Base-by-base conservation (phyloP, 2,797 vertebrate species). In the Kryptopterus vitreolus region DNA sequence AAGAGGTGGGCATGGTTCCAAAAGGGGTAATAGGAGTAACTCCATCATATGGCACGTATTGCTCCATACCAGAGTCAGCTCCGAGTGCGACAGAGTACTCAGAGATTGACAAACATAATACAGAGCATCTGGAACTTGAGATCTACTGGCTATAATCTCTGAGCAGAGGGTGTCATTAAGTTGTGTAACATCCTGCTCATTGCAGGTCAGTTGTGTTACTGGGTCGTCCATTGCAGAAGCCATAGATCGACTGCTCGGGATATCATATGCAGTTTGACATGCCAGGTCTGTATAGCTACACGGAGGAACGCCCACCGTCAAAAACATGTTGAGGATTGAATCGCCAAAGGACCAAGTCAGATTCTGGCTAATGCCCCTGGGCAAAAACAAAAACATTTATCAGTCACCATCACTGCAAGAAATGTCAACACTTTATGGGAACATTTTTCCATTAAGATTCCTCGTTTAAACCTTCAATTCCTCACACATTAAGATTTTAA, bases 281-380 rank as follows among this genome's bases (percentile, higher is more conserved):
- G 88, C 81, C 0, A 87, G 38, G 13, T 87, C 87, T 4, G 89
- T 84, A 76, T 90, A 85, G 33, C 83, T 85, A 83, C 91, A 93
- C 12, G 29, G 10, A 18, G 87, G 24, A 43, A 80, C 53, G 15
- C 87, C 87, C 48, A 87, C 83, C 59, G 85, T 58, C 76, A 93
- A 84, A 82, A 93, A 86, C 86, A 94, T 88, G 87, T 94, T 89
- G 29, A 92, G 75, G 71, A 94, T 59, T 13, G 92, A 83, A 63
- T 79, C 61, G 29, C 90, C 77, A 35, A 95, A 91, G 80, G 91
- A 92, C 94, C 94, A 95, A 88, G 83, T 94, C 80, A 95, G 78
- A 53, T 95, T 94, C 87, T 94, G 80, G 71, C 82, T 90, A 29
- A 94, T 85, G 31, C 94, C 94, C 94, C 94, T 95, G 66, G 82